Base-by-base conservation (phyloP, 1,140 invertebrate genomes). In the Calosoma granatense region DNA sequence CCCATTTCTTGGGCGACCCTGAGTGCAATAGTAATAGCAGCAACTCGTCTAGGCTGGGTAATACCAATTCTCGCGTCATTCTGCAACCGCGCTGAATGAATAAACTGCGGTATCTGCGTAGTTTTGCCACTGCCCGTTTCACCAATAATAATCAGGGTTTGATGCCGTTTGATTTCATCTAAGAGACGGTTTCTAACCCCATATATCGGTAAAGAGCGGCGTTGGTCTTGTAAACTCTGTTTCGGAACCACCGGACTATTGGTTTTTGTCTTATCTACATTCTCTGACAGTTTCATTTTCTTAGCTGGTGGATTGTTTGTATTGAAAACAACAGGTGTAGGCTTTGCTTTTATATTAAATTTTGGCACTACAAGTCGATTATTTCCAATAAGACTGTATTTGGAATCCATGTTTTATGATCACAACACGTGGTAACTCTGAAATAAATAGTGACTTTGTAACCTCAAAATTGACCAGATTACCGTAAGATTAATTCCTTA, bases 51-150 rank as follows among this genome's bases (percentile, higher is more conserved):
- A 1, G 95, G 95, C 72, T 95, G 88, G 0, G 92, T 94, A 17
- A 95, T 81, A 0, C 79, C 88, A 59, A 94, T 86, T 55, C 79
- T 77, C 51, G 78, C 78, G 51, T 75, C 76, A 53, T 70, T 74
- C 19, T 78, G 70, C 21, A 85, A 64, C 20, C 78, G 76, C 6
- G 75, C 71, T 54, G 86, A 80, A 52, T 80, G 74, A 4, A 91
- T 74, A 61, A 84, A 81, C 70, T 92, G 90, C 1, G 92, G 91
- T 54, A 95, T 88, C 70, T 95, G 91, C 1, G 92, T 95, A 1
- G 90, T 94, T 74, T 94, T 96, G 1, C 90, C 92, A 71, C 87
- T 85, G 2, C 90, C 92, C 1, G 92, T 94, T 72, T 94, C 92
- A 4, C 90, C 91, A 63, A 95, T 85, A 14, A 96, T 74, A 41